These are phyloP conservation scores for Lampropteryx suffumata DNA, from an alignment of 2,888 invertebrate genomes.

Conservation along the genomic window DNA sequence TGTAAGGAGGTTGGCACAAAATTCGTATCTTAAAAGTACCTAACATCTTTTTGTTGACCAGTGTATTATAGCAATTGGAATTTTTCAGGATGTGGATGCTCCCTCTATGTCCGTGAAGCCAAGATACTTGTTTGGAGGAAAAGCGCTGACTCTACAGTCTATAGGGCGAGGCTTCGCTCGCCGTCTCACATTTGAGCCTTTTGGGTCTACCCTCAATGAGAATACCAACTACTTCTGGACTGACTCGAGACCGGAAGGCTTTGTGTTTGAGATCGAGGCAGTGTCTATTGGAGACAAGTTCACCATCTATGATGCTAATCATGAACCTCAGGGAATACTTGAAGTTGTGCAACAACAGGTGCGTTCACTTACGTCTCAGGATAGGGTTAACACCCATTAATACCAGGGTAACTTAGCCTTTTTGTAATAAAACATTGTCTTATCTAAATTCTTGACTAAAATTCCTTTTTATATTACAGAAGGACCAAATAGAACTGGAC, in stretches of 20 bases:
- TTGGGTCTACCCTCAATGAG: constrained; percentile 83
- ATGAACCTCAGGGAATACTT: constrained; percentile 85
- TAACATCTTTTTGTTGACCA: constrained; percentile 33
- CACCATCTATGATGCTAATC: constrained; percentile 86
- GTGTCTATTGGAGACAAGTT: constrained; percentile 87
- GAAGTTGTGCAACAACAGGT: constrained; percentile 87
- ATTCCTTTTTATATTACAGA: constrained; percentile 55
- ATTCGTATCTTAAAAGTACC: constrained; percentile 6
- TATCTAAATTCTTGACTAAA: not conserved
- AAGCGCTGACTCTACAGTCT: constrained; percentile 85
- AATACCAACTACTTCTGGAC: constrained; percentile 91
- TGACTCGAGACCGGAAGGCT: constrained; percentile 88
- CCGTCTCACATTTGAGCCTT: constrained; percentile 87
- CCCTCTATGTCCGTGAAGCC: constrained; percentile 73
- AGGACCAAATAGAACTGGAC: constrained; percentile 74
- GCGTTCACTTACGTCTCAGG: constrained; percentile 32
- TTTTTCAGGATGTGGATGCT: constrained; percentile 75
- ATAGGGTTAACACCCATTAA: not conserved
- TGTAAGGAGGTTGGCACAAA: constrained; percentile 13
- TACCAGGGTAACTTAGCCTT: not conserved
- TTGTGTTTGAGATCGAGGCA: constrained; percentile 87
- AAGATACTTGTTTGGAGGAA: constrained; percentile 85
- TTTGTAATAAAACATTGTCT: not conserved
- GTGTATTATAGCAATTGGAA: constrained; percentile 48
- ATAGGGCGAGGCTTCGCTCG: constrained; percentile 90